Evolutionary conservation across 2,113 vertebrate genomes (phyloP).

Genomic region (Tinamus guttatus): DNA sequence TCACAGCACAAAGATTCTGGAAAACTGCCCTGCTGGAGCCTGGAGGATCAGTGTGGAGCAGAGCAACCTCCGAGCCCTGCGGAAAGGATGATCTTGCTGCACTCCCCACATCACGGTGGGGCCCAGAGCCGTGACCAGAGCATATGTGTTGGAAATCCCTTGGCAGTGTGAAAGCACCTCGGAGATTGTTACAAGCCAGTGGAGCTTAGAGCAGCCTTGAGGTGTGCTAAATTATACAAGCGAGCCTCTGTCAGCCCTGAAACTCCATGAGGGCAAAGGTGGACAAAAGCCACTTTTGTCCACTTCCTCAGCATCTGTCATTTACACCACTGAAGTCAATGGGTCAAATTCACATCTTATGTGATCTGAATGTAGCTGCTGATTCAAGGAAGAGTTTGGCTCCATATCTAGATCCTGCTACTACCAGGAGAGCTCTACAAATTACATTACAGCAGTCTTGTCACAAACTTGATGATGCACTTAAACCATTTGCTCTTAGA

Average conservation of each 20-base stretch:
- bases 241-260: not conserved
- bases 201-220: conserved; percentile 12
- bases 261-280: not conserved
- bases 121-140: not conserved
- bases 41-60: not conserved
- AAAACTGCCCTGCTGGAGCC: not conserved
- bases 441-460: not conserved
- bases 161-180: not conserved
- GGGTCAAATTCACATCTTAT: not conserved
- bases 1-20: not conserved
- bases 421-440: not conserved
- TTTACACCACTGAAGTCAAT: not conserved
- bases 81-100: not conserved
- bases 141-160: not conserved
- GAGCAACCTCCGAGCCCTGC: not conserved
- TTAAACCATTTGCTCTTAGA: not conserved
- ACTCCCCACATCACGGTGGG: not conserved
- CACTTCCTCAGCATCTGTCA: not conserved
- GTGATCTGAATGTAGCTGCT: not conserved
- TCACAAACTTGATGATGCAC: not conserved
- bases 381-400: not conserved
- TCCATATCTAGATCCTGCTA: accelerated
- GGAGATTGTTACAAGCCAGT: not conserved
- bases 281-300: not conserved
- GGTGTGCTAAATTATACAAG: conserved; percentile 4